Base-by-base conservation (phyloP, 2,888 invertebrate genomes). In the Phyllotreta striolata region DNA sequence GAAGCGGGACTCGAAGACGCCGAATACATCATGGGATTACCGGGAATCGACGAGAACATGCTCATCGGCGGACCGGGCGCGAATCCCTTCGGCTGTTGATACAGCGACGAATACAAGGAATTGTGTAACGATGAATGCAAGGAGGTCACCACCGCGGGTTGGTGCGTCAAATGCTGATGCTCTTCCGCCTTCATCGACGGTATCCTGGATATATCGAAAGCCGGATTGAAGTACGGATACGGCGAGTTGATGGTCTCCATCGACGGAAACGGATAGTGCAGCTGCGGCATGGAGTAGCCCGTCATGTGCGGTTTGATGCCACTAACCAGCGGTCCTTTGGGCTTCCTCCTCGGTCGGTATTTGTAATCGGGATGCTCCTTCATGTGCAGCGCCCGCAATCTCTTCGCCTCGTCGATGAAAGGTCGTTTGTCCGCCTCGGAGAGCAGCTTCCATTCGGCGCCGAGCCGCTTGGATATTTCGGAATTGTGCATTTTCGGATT, bases 401-500 rank as follows among this genome's bases (percentile, higher is more conserved):
- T 84, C 80, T 97, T 96, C 0, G 97, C 96, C 81, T 96, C 96
- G 79, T 97, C 96, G 73, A 97, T 96, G 82, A 96, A 97, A 1
- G 96, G 96, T 65, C 94, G 84, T 79, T 96, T 97, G 73, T 95
- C 93, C 68, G 88, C 84, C 78, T 96, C 96, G 0, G 91, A 87
- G 3, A 97, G 81, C 68, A 93, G 79, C 80, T 96, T 97, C 96
- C 97, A 97, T 79, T 96, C 95, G 6, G 93, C 93, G 0, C 96
- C 96, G 47, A 96, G 84, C 9, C 94, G 85, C 79, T 96, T 97
- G 14, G 93, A 94, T 68, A 97, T 96, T 80, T 93, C 92, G 0
- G 91, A 91, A 74, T 93, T 93, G 81, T 93, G 93, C 93, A 93
- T 92, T 81, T 92, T 96, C 73, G 96, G 96, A 79, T 96, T 96